Conservation (phyloP, 1,140 invertebrate species). For the Octopus sinensis region DNA sequence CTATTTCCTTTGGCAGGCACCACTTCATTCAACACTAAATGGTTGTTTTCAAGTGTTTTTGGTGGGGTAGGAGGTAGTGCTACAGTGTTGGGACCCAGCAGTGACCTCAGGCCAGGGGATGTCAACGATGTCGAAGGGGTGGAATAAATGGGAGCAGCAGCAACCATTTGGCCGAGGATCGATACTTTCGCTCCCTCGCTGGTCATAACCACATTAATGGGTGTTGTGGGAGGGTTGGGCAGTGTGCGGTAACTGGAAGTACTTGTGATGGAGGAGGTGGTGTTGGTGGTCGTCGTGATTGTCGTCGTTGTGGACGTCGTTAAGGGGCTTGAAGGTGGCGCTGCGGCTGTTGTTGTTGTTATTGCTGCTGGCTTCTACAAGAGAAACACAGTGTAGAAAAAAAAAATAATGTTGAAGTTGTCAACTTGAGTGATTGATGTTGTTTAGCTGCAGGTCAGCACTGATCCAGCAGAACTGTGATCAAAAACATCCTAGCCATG, state of each 20-base stretch:
- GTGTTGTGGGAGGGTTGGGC: neutral
- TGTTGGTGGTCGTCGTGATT: too few species aligned
- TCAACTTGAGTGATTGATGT: too few species aligned
- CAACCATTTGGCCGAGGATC: conserved; percentile 7
- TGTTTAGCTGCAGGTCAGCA: too few species aligned
- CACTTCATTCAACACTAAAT: neutral
- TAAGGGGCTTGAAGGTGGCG: too few species aligned
- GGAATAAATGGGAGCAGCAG: conserved; percentile 5
- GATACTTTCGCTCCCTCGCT: neutral
- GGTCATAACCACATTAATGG: neutral
- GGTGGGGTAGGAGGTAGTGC: conserved; percentile 43
- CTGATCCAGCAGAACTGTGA: too few species aligned
- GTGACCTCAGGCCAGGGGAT: conserved; percentile 10
- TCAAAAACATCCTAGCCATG: too few species aligned
- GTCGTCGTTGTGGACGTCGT: too few species aligned
- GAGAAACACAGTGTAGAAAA: too few species aligned
- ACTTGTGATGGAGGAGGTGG: neutral
- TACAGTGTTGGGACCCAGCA: conserved; percentile 34
- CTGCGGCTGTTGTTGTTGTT: too few species aligned
- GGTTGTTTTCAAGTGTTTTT: conserved; percentile 40
- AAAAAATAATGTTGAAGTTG: too few species aligned
- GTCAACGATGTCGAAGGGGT: neutral
- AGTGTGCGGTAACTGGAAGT: neutral
- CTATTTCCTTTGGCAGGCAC: too few species aligned
- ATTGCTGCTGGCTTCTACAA: too few species aligned